Base-by-base conservation (phyloP, 2,797 vertebrate genomes). In the Borostomias antarcticus region DNA sequence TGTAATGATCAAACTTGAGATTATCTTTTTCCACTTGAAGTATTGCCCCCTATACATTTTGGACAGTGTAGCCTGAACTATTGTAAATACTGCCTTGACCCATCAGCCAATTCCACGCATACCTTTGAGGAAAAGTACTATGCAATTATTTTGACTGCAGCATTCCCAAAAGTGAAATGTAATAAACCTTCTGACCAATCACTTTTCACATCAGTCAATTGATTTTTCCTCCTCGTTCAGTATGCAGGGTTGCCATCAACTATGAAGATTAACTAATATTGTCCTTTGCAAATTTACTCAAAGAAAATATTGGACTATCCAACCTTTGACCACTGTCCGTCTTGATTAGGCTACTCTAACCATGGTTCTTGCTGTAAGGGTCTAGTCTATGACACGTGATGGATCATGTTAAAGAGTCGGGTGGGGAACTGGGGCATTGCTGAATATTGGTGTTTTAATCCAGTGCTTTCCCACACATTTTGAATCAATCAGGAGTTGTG, bases 81-180 rank as follows among this genome's bases (percentile, higher is more conserved):
- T 78, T 78, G 29, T 21, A 47, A 62, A 28, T 32, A 61, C 48
- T 17, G 40, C 4, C 74, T 47, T 15, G 29, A 72, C 66, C 64
- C 64, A 45, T 57, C 3, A 15, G 66, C 68, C 58, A 32, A 25
- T 60, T 33, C 50, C 72, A 77, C 62, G 48, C 77, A 78, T 81
- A 79, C 62, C 29, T 32, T 54, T 62, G 73, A 52, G 65, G 47
- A 80, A 81, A 30, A 74, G 57, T 85, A 82, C 89, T 90, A 90
- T 88, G 88, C 85, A 89, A 90, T 77, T 76, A 62, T 62, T 66
- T 58, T 70, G 72, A 58, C 43, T 77, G 78, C 69, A 70, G 80
- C 77, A 86, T 83, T 80, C 45, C 45, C 19, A 19, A 11, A 19
- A 62, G 15, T 66, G 30, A 33, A 58, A 45, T 33, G 78, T 75